Base-by-base conservation (phyloP, 2,113 vertebrate species). In the Lanius ludovicianus region DNA sequence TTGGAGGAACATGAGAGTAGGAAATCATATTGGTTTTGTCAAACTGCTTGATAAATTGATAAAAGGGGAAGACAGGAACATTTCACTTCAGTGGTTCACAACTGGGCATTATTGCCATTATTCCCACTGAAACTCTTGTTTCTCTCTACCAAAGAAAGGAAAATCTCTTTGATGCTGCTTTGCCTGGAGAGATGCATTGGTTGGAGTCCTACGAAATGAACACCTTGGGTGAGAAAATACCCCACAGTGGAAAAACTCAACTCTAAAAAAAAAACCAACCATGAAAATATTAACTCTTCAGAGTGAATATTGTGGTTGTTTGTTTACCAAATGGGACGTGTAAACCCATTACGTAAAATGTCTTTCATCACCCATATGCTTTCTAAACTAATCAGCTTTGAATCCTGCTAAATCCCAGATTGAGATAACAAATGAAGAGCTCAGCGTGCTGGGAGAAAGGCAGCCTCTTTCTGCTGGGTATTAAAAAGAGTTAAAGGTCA, bases 321-420 rank as follows among this genome's bases (percentile, higher is more conserved):
- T 89, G 79, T 92, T 95, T 86, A 96, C 95, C 97, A 98, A 98
- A 98, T 94, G 97, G 97, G 90, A 97, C 6, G 16, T 93, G 93
- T 98, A 98, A 99, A 98, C 98, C 98, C 97, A 98, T 98, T 99
- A 99, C 96, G 1, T 94, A 98, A 98, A 98, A 98, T 97, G 98
- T 97, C 97, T 98, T 98, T 98, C 98, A 98, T 98, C 87, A 47
- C 84, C 98, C 98, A 98, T 98, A 98, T 98, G 98, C 98, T 98
- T 98, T 98, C 98, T 98, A 95, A 96, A 95, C 90, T 99, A 98
- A 99, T 99, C 98, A 98, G 98, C 98, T 99, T 98, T 98, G 98
- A 98, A 98, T 98, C 98, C 98, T 97, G 93, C 97, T 97, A 98
- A 98, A 98, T 98, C 98, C 98, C 96, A 98, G 98, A 98, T 95